Percentiles rank a stretch among this genome's conserved stretches.
Conservation (phyloP, 2,113 vertebrate genomes). For the Azemiops feae region DNA sequence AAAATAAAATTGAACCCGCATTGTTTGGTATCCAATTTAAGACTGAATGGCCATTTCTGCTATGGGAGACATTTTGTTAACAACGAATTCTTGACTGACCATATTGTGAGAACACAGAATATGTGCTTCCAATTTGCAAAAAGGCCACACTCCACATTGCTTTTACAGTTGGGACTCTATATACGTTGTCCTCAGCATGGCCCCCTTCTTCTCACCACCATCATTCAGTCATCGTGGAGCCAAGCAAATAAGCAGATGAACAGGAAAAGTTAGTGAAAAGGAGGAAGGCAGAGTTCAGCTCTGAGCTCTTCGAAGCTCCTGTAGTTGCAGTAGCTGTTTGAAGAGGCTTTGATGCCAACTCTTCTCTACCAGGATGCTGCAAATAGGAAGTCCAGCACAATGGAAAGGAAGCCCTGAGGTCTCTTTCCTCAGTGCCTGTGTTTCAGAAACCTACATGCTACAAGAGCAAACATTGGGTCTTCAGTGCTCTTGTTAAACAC, state of each 20-base stretch:
- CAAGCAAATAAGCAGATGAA: background rate
- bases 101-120: background rate
- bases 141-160: background rate
- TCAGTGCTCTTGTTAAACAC: too few relatives aligned
- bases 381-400: background rate
- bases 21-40: background rate
- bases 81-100: background rate
- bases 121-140: background rate
- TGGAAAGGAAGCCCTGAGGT: background rate
- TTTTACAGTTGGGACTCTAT: background rate
- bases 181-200: background rate
- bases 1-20: background rate
- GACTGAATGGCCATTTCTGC: background rate
- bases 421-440: too few relatives aligned
- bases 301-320: background rate
- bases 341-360: background rate
- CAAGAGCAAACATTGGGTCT: too few relatives aligned
- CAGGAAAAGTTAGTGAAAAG: background rate
- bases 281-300: background rate
- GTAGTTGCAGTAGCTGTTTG: background rate
- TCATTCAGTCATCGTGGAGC: background rate
- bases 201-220: background rate
- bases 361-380: background rate
- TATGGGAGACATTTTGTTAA: background rate
- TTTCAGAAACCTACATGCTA: too few relatives aligned